phyloP scores from a whole-genome alignment of 2,888 invertebrate species.

The Rhagonycha lutea region DNA sequence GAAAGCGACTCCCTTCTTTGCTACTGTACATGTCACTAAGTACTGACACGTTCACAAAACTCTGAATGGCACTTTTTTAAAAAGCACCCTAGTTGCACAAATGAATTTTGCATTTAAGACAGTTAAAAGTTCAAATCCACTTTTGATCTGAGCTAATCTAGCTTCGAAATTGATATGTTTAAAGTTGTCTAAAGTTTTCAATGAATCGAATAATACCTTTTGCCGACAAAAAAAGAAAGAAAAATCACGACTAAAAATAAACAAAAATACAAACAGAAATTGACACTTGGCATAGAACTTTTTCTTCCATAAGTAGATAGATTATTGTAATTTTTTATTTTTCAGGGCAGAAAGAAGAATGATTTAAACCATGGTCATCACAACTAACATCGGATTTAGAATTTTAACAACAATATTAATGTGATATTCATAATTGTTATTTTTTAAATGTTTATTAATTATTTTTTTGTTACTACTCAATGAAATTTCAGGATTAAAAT shows the following conservation, averaged over 20 bases:
- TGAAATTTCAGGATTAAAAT: neutral
- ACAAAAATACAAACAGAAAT: conserved; percentile 37
- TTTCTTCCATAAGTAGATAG: neutral
- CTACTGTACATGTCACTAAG: conserved; percentile 53
- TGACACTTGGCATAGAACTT: conserved; percentile 35
- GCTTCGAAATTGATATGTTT: conserved; percentile 52
- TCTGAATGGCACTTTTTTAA: conserved; percentile 50
- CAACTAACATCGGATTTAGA: conserved; percentile 30
- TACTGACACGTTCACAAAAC: conserved; percentile 55
- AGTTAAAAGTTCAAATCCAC: neutral
- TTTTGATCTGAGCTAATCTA: conserved; percentile 12
- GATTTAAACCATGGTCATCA: conserved; percentile 47
- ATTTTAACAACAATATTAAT: conserved; percentile 27
- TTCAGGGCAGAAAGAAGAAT: conserved; percentile 51
- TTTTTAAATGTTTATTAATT: conserved; percentile 4
- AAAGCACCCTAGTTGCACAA: conserved; percentile 39
- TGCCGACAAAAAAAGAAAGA: conserved; percentile 31
- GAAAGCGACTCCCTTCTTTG: conserved; percentile 48
- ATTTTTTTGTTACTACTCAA: neutral
- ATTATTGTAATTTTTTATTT: conserved; percentile 21
- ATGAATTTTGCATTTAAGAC: conserved; percentile 1
- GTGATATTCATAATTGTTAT: conserved; percentile 33
- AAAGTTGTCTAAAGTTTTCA: conserved; percentile 49
- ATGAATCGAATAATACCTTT: conserved; percentile 35
- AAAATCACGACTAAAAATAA: conserved; percentile 29